A percentile compares a stretch with the other conserved stretches of the same genome.
Conservation (phyloP, 2,113 vertebrate species). For the Tautogolabrus adspersus region DNA sequence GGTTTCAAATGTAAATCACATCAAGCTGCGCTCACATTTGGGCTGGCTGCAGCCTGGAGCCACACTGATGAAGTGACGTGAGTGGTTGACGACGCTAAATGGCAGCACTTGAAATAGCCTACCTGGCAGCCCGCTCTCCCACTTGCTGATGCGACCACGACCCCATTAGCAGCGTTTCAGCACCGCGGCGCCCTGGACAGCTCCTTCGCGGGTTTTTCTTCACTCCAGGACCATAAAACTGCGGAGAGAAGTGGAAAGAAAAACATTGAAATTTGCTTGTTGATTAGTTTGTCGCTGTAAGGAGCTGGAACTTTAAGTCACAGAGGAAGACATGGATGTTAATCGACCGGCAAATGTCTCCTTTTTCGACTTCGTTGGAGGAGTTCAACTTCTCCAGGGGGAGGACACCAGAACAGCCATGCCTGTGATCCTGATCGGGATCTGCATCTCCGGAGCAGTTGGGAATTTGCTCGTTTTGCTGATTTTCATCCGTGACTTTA, state of each 20-base stretch:
- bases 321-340: slow-evolving; percentile 51
- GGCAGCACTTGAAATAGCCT: slow-evolving; percentile 77
- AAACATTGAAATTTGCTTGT: background rate
- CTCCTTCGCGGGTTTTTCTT: slow-evolving; percentile 1
- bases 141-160: slow-evolving; percentile 48
- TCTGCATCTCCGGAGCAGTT: slow-evolving; percentile 79
- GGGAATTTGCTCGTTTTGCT: slow-evolving; percentile 83
- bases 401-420: slow-evolving; percentile 74
- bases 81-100: slow-evolving; percentile 74
- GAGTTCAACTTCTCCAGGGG: slow-evolving; percentile 76
- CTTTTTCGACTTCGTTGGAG: slow-evolving; percentile 77
- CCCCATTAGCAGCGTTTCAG: slow-evolving; percentile 55
- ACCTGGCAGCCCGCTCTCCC: slow-evolving; percentile 59
- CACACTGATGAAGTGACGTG: slow-evolving; percentile 74
- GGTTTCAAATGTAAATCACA: slow-evolving; percentile 12
- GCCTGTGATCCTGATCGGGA: slow-evolving; percentile 76
- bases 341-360: slow-evolving; percentile 76
- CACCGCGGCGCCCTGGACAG: slow-evolving; percentile 61
- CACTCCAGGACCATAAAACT: background rate
- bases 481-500: slow-evolving; percentile 78
- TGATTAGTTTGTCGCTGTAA: background rate
- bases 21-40: slow-evolving; percentile 66
- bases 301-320: background rate
- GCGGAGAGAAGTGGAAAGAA: background rate
- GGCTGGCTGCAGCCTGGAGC: slow-evolving; percentile 57